phyloP scores from a whole-genome alignment of 92 coral and sea anemone genomes.

The Phenganax subtilis region DNA sequence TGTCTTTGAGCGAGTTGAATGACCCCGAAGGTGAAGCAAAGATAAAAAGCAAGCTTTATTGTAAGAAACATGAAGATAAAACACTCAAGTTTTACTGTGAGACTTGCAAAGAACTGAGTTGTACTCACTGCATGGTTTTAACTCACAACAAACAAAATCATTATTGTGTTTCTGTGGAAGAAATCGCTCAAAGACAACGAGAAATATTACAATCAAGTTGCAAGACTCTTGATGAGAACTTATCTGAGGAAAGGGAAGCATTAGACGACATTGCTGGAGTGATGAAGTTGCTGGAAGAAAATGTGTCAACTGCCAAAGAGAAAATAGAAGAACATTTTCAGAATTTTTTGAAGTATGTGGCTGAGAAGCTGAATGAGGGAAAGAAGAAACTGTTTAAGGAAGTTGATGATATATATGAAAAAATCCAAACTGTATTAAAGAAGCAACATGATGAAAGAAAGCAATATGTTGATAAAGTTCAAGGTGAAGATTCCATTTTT shows the following conservation, averaged over 20 bases:
- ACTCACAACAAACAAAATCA: constrained; percentile 15
- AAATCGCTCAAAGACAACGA: constrained; percentile 14
- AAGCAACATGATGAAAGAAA: not conserved
- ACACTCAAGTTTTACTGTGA: constrained; percentile 24
- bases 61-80: constrained; percentile 12
- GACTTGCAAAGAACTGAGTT: constrained; percentile 23
- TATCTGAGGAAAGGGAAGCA: not conserved
- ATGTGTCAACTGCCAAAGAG: not conserved
- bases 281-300: constrained; percentile 9
- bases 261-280: not conserved
- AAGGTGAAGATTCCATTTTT: not conserved
- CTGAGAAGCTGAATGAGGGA: constrained; percentile 1
- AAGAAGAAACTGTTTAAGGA: not conserved
- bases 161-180: constrained; percentile 18
- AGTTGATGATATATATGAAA: not conserved
- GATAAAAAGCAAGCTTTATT: constrained; percentile 19
- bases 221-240: not conserved
- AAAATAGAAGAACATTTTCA: not conserved
- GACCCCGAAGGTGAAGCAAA: constrained; percentile 11
- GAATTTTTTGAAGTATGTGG: not conserved
- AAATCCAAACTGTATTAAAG: not conserved
- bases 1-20: not conserved
- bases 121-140: constrained; percentile 27
- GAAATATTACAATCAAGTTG: not conserved
- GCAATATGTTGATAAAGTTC: constrained; percentile 4